Percentiles rank a stretch among this genome's conserved stretches.
Conservation (phyloP, 2,113 vertebrate species). For the Cyprinodon tularosa region DNA sequence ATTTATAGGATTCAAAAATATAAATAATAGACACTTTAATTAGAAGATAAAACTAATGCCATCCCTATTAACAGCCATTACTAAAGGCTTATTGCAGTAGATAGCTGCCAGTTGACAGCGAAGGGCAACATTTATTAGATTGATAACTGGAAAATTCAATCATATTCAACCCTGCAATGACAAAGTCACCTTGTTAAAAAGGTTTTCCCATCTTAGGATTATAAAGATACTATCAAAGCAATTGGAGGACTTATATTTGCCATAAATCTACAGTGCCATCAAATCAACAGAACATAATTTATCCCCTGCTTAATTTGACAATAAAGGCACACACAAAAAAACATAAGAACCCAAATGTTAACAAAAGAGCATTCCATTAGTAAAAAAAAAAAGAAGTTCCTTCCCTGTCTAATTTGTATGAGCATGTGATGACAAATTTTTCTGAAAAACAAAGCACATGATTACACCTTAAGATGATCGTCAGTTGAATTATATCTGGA, state of each 20-base stretch:
- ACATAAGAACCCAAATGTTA: not conserved
- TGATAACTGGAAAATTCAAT: constrained; percentile 19
- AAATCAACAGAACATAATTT: not conserved
- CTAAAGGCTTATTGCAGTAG: not conserved
- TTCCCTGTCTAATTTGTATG: no score
- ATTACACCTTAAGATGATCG: not conserved
- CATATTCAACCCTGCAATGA: constrained; percentile 4
- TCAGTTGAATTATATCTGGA: not conserved
- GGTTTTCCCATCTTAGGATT: not conserved
- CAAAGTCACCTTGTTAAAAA: not conserved
- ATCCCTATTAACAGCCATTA: not conserved
- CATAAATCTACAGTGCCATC: not conserved
- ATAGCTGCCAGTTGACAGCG: not conserved
- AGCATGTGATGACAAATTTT: not conserved
- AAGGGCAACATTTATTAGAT: not conserved
- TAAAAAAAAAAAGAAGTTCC: not conserved
- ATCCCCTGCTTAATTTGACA: constrained; percentile 1
- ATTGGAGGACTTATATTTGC: not conserved
- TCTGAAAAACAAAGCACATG: not conserved
- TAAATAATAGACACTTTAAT: not conserved
- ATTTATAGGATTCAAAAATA: not conserved
- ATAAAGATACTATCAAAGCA: not conserved
- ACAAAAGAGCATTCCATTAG: not conserved
- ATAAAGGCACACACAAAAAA: not conserved
- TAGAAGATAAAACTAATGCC: not conserved